Evolutionary conservation across 2,797 vertebrate species (phyloP).

Genomic region (Cynopterus sphinx): DNA sequence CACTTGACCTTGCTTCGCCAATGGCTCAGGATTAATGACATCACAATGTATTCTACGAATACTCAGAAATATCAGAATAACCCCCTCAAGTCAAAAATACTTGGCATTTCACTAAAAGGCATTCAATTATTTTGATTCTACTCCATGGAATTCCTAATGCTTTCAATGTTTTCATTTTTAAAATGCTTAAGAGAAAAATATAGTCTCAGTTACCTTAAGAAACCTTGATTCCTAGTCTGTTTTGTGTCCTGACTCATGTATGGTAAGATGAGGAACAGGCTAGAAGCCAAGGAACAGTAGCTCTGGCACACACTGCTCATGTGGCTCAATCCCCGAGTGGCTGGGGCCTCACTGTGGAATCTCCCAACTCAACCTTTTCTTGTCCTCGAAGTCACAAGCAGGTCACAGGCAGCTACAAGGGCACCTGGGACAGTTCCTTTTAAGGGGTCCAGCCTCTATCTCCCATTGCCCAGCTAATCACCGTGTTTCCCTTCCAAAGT

Average conservation of each 20-base stretch:
- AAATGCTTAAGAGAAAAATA: slow-evolving; percentile 84
- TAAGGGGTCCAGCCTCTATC: neutral
- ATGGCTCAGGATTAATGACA: slow-evolving; percentile 69
- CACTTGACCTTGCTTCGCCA: slow-evolving; percentile 80
- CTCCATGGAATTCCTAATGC: slow-evolving; percentile 81
- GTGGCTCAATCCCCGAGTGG: neutral
- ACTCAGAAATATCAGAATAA: slow-evolving; percentile 72
- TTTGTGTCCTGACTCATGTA: slow-evolving; percentile 79
- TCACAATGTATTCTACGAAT: slow-evolving; percentile 72
- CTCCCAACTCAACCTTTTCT: neutral
- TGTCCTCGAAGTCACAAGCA: neutral
- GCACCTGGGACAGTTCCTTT: neutral
- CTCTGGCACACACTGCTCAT: neutral
- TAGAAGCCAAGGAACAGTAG: neutral
- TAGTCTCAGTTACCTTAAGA: slow-evolving; percentile 55
- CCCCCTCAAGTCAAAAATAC: slow-evolving; percentile 76
- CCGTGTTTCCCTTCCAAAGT: neutral
- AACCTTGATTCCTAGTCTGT: slow-evolving; percentile 77
- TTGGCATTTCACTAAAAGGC: slow-evolving; percentile 81
- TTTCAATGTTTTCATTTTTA: slow-evolving; percentile 65
- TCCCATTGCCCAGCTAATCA: neutral
- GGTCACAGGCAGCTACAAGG: neutral
- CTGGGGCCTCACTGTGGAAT: neutral
- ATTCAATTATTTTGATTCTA: slow-evolving; percentile 85
- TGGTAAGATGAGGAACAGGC: neutral